A percentile compares a stretch with the other conserved stretches of the same genome.
These are phyloP conservation scores for Drosophila setifemur DNA, from an alignment of 1,140 invertebrate genomes.

Conservation along the genomic window DNA sequence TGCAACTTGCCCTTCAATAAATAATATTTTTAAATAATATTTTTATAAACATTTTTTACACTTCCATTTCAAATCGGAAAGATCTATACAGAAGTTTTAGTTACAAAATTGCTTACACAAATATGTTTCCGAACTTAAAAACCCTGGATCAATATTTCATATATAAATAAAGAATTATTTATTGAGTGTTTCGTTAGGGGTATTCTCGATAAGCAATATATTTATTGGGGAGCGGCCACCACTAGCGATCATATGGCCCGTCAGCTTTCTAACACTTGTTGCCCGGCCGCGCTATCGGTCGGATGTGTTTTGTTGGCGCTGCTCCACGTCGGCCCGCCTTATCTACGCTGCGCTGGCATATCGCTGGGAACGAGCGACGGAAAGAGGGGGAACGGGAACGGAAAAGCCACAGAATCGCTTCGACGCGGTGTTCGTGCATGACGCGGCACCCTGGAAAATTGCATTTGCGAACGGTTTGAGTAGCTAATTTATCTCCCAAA, in stretches of 20 bases:
- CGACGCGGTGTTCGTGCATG: conserved; percentile 19
- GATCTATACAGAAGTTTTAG: too few species aligned
- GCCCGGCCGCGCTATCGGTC: conserved; percentile 5
- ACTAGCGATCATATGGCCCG: background rate
- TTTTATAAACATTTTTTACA: too few species aligned
- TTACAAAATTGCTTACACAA: too few species aligned
- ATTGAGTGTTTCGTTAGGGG: background rate
- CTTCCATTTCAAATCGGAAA: too few species aligned
- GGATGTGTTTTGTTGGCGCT: conserved; percentile 24
- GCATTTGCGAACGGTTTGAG: conserved; percentile 33
- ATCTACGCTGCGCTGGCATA: conserved; percentile 43
- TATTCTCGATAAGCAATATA: background rate
- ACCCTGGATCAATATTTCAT: too few species aligned
- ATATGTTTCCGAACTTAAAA: too few species aligned
- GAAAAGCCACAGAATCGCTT: conserved; percentile 5
- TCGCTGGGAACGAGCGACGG: conserved; percentile 12
- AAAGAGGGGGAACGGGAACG: conserved; percentile 2
- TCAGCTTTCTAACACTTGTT: conserved; percentile 25
- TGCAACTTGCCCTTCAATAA: too few species aligned
- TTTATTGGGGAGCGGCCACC: background rate
- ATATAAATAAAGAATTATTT: background rate
- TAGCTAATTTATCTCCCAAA: conserved; percentile 33
- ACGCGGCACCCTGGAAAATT: conserved; percentile 43
- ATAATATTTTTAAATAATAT: too few species aligned
- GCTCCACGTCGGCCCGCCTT: conserved; percentile 27